Conservation (phyloP, 2,797 vertebrate genomes). For the Chloroceryle inda region DNA sequence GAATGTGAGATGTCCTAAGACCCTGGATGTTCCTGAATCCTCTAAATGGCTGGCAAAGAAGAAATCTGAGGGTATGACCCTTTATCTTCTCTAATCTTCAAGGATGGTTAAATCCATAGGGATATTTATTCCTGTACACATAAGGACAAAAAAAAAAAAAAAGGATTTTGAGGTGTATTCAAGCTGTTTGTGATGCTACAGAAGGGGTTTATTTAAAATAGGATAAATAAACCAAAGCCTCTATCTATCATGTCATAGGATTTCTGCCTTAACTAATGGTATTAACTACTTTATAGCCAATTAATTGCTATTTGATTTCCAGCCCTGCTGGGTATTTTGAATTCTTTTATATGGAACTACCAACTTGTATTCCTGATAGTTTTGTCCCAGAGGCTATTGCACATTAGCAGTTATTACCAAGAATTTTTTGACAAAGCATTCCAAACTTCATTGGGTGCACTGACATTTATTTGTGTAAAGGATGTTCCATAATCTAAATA, state of each 20-base stretch:
- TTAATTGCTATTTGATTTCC: not conserved
- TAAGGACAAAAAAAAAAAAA: not conserved
- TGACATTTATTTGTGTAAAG: not conserved
- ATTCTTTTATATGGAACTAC: not conserved
- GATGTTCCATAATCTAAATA: not conserved
- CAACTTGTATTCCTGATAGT: not conserved
- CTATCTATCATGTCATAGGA: not conserved
- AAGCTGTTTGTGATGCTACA: not conserved
- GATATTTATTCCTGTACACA: not conserved
- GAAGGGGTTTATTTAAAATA: not conserved
- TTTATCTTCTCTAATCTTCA: not conserved
- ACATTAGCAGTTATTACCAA: not conserved
- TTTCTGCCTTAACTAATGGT: not conserved
- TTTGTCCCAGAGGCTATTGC: not conserved
- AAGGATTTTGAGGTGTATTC: not conserved
- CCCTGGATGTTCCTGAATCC: not conserved
- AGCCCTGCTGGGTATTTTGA: rapidly evolving
- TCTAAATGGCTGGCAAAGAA: not conserved
- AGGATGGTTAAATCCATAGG: not conserved
- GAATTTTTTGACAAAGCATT: not conserved
- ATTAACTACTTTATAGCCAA: not conserved
- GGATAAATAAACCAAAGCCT: not conserved
- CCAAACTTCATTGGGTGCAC: not conserved
- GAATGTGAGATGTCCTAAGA: not conserved
- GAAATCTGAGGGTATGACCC: not conserved